A percentile compares a stretch with the other conserved stretches of the same genome.
phyloP scores from a whole-genome alignment of 2,797 vertebrate genomes.

The Amniataba percoides region DNA sequence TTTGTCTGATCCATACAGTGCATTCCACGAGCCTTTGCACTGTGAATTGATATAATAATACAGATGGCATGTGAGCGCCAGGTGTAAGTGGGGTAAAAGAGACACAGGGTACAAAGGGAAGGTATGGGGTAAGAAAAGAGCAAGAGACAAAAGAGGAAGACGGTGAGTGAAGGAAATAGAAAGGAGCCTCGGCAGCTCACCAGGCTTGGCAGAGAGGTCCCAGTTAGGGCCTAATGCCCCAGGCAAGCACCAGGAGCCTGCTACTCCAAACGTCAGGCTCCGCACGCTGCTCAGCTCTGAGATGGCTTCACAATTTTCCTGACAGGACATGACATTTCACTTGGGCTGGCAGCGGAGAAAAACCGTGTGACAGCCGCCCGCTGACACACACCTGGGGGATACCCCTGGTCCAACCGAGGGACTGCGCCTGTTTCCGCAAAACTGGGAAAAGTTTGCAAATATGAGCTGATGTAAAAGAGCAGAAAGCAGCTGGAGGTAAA shows the following conservation, averaged over 20 bases:
- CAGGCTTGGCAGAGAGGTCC: constrained; percentile 65
- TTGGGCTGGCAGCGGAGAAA: constrained; percentile 71
- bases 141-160: constrained; percentile 46
- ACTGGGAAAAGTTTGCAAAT: constrained; percentile 73
- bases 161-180: constrained; percentile 57
- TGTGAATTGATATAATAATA: background rate
- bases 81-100: constrained; percentile 10
- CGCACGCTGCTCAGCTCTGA: constrained; percentile 65
- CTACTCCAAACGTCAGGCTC: constrained; percentile 70
- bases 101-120: constrained; percentile 19
- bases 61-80: background rate
- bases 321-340: constrained; percentile 86
- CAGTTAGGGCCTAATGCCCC: constrained; percentile 76
- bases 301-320: constrained; percentile 81
- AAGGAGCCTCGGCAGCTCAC: constrained; percentile 61
- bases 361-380: constrained; percentile 73
- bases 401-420: constrained; percentile 64
- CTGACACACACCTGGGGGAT: constrained; percentile 74
- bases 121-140: constrained; percentile 20
- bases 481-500: constrained; percentile 75
- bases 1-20: background rate
- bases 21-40: constrained; percentile 4
- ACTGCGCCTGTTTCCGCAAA: constrained; percentile 49
- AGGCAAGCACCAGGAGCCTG: constrained; percentile 78
- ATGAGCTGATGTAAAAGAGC: constrained; percentile 69